A percentile compares a stretch with the other conserved stretches of the same genome.
phyloP scores from a whole-genome alignment of 2,888 invertebrate genomes.

The Himalopsyche tibetana region DNA sequence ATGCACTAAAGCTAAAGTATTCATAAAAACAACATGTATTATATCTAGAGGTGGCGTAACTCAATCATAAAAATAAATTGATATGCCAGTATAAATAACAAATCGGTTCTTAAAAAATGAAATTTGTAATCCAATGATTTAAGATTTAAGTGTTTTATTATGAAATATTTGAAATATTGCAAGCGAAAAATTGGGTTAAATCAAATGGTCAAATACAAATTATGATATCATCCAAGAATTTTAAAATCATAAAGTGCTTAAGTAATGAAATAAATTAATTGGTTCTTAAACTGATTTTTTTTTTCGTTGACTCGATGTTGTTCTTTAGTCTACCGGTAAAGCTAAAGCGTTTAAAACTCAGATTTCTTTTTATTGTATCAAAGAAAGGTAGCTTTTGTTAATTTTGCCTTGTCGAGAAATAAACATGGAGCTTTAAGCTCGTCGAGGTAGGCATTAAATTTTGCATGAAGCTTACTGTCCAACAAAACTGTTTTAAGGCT shows the following conservation, averaged over 20 bases:
- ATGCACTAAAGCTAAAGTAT: too few species aligned
- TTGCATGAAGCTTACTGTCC: conserved; percentile 10
- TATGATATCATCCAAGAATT: too few species aligned
- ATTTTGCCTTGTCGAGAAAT: conserved; percentile 19
- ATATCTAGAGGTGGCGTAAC: neutral
- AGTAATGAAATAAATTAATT: too few species aligned
- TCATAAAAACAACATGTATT: too few species aligned
- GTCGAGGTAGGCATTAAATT: conserved; percentile 22
- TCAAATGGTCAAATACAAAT: neutral
- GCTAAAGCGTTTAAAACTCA: too few species aligned
- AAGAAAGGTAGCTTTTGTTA: neutral
- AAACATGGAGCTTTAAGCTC: conserved; percentile 20
- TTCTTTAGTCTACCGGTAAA: too few species aligned
- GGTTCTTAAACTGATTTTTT: too few species aligned
- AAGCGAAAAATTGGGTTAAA: neutral
- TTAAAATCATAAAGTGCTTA: too few species aligned
- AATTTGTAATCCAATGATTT: conserved; percentile 2
- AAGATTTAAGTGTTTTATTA: neutral
- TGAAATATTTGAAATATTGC: neutral
- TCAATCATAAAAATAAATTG: neutral
- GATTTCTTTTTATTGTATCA: neutral
- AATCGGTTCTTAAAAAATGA: neutral
- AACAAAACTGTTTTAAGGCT: neutral
- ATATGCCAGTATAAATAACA: conserved; percentile 17
- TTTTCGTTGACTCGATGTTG: too few species aligned